Conservation (phyloP, 2,888 invertebrate genomes). For the Cantharis rustica region DNA sequence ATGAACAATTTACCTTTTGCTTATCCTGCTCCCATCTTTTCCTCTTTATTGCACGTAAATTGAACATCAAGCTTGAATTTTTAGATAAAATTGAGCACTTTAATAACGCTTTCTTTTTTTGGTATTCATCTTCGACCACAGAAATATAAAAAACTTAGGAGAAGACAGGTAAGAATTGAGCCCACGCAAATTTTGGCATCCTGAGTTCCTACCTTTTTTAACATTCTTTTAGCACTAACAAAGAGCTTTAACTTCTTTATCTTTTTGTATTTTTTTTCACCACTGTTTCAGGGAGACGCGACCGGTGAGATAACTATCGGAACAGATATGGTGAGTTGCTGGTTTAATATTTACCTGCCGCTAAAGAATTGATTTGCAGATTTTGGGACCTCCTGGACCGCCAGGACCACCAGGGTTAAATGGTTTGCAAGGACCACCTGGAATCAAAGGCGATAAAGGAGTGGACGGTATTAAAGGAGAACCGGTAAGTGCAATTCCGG, state of each 20-base stretch:
- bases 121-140: constrained; percentile 49
- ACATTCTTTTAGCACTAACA: constrained; percentile 3
- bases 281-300: constrained; percentile 76
- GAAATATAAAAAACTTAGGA: constrained; percentile 84
- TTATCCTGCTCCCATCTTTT: constrained; percentile 2
- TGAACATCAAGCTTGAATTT: constrained; percentile 28
- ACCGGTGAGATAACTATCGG: constrained; percentile 76
- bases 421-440: constrained; percentile 82
- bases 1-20: constrained; percentile 10
- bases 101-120: constrained; percentile 40
- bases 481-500: constrained; percentile 63
- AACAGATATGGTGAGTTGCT: constrained; percentile 70
- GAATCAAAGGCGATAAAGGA: constrained; percentile 85
- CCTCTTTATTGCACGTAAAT: constrained; percentile 7
- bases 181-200: constrained; percentile 7
- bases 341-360: background rate
- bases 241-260: constrained; percentile 32
- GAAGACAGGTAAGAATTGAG: constrained; percentile 74
- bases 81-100: constrained; percentile 19
- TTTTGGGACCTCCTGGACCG: constrained; percentile 73
- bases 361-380: constrained; percentile 45
- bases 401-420: constrained; percentile 75
- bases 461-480: constrained; percentile 83
- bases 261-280: constrained; percentile 49
- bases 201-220: background rate